Evolutionary conservation across 1,140 invertebrate genomes (phyloP), one percentile per base, ranked within the genome.

Genomic region (Medauroidea extradentata): DNA sequence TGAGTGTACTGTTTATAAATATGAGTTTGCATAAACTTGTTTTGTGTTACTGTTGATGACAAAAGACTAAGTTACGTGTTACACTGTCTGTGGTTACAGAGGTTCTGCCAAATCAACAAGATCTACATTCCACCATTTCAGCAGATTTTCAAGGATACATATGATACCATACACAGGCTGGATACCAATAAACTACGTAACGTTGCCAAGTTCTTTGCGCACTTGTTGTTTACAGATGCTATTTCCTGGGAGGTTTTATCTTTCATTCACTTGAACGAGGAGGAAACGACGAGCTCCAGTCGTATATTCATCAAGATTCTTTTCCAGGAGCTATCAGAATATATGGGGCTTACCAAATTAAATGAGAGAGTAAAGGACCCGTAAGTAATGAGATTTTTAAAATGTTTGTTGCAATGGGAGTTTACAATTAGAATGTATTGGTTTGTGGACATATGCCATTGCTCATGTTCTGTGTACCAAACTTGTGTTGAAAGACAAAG

Each of bases 271-370:
- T 71, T 99, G 25, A 99, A 94, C 68, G 95, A 99, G 79, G 92
- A 97, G 46, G 96, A 99, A 62, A 99, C 96, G 0, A 98, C 95
- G 0, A 96, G 94, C 61, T 96, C 96, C 0, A 96, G 94, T 70
- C 80, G 98, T 64, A 96, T 99, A 65, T 99, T 98, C 72, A 93
- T 99, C 16, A 99, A 99, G 76, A 97, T 98, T 63, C 73, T 99
- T 18, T 98, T 99, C 72, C 89, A 97, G 83, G 96, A 99, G 74
- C 74, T 99, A 25, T 89, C 92, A 0, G 96, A 99, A 71, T 96
- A 94, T 67, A 94, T 99, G 91, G 95, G 96, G 0, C 71, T 99
- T 8, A 82, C 84, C 29, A 97, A 96, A 70, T 75, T 99, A 2
- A 97, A 98, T 79, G 82, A 86, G 49, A 80, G 96, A 53, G 79